A percentile compares a stretch with the other conserved stretches of the same genome.
These are phyloP conservation scores for Drosophila orena DNA, from an alignment of 1,140 invertebrate species.

Conservation along the genomic window DNA sequence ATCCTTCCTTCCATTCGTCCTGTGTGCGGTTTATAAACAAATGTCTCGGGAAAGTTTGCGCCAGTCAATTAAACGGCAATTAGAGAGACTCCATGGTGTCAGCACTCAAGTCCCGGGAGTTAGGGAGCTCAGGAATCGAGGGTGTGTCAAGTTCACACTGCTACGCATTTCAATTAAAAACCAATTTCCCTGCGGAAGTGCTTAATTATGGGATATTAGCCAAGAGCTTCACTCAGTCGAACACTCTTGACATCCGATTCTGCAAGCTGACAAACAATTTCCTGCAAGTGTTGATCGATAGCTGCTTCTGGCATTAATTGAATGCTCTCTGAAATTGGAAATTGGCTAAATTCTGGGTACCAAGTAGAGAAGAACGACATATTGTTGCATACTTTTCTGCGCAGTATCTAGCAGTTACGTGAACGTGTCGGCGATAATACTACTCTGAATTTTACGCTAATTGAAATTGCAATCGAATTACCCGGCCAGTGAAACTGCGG, in stretches of 20 bases:
- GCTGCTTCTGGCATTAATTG: slow-evolving; percentile 26
- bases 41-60: slow-evolving; percentile 59
- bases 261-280: slow-evolving; percentile 45
- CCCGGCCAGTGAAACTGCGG: slow-evolving; percentile 40
- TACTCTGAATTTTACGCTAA: slow-evolving; percentile 72
- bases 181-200: slow-evolving; percentile 55
- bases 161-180: slow-evolving; percentile 57
- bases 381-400: slow-evolving; percentile 29
- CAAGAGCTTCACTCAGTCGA: slow-evolving; percentile 32
- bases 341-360: slow-evolving; percentile 3
- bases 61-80: slow-evolving; percentile 74
- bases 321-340: slow-evolving; percentile 20
- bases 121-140: not conserved
- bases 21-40: slow-evolving; percentile 66
- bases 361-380: slow-evolving; percentile 1
- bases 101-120: slow-evolving; percentile 1
- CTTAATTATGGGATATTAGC: slow-evolving; percentile 55
- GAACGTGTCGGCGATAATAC: slow-evolving; percentile 35
- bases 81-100: slow-evolving; percentile 50
- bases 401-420: not conserved
- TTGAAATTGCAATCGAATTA: slow-evolving; percentile 82
- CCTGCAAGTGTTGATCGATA: slow-evolving; percentile 43
- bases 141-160: slow-evolving; percentile 42
- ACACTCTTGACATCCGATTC: slow-evolving; percentile 45
- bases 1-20: not conserved